Evolutionary conservation across 2,113 vertebrate genomes (phyloP).

Genomic region (Bujurquina vittata): DNA sequence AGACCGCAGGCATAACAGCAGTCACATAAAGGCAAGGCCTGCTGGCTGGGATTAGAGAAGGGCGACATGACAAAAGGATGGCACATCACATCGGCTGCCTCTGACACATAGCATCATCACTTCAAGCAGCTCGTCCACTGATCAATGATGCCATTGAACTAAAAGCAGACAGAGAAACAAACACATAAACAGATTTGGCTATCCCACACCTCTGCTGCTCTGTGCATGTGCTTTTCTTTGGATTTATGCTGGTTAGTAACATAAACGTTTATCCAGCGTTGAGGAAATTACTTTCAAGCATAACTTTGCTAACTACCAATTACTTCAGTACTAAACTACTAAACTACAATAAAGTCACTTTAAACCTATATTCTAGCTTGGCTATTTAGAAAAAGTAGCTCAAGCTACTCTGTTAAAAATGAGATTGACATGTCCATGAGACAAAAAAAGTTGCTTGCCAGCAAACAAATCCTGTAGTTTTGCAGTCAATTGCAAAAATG

Average conservation of each 20-base stretch:
- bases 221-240: constrained; percentile 6
- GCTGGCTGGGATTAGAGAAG: constrained; percentile 92
- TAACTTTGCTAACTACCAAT: not conserved
- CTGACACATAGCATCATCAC: constrained; percentile 67
- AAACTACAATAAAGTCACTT: no score
- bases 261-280: not conserved
- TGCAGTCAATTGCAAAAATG: no score
- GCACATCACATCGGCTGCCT: constrained; percentile 84
- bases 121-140: constrained; percentile 85
- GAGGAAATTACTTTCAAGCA: not conserved
- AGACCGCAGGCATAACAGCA: constrained; percentile 87
- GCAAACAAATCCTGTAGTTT: no score
- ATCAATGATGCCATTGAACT: constrained; percentile 90
- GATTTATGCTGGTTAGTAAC: constrained; percentile 1
- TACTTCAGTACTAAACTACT: no score
- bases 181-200: constrained; percentile 86
- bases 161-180: constrained; percentile 76
- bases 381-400: no score
- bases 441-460: no score
- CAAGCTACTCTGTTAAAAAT: no score
- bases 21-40: constrained; percentile 90
- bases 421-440: no score
- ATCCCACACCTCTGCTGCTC: constrained; percentile 25
- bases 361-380: no score
- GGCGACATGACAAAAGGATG: constrained; percentile 85